phyloP scores from a whole-genome alignment of 2,797 vertebrate species.

The Cossypha caffra region DNA sequence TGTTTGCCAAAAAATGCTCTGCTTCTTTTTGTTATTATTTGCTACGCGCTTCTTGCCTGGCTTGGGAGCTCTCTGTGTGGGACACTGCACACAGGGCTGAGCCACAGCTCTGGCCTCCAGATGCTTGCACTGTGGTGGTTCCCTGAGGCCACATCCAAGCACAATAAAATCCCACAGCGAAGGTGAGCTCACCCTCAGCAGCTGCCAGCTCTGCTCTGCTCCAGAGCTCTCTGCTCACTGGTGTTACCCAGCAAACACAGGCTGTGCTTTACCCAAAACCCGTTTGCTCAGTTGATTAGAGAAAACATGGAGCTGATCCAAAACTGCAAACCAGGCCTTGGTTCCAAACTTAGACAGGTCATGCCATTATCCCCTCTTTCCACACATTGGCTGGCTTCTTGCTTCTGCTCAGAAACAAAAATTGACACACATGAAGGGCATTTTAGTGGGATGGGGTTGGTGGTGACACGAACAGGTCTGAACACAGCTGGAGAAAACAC shows the following conservation, averaged over 20 bases:
- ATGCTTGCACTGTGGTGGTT: slow-evolving; percentile 5
- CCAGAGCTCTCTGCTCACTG: not conserved
- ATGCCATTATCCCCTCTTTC: not conserved
- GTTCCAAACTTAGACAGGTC: not conserved
- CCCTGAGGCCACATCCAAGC: not conserved
- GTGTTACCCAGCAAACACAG: not conserved
- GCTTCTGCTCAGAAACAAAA: not conserved
- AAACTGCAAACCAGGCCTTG: not conserved
- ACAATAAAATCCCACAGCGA: not conserved
- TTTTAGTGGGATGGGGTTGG: not conserved
- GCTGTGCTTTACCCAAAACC: not conserved
- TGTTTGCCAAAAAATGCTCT: not conserved
- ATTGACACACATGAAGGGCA: not conserved
- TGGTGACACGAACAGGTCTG: not conserved
- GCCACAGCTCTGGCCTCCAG: slow-evolving; percentile 40
- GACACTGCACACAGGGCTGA: not conserved
- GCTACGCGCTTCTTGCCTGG: not conserved
- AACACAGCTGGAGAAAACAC: not conserved
- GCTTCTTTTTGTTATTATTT: slow-evolving; percentile 23
- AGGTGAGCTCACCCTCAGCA: slow-evolving; percentile 1
- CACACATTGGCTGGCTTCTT: not conserved
- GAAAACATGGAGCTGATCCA: not conserved
- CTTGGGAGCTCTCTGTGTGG: not conserved
- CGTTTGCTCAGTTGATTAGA: not conserved
- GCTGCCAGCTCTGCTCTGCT: not conserved